phyloP scores from a whole-genome alignment of 2,113 vertebrate species.

The Hydrochoerus hydrochaeris region DNA sequence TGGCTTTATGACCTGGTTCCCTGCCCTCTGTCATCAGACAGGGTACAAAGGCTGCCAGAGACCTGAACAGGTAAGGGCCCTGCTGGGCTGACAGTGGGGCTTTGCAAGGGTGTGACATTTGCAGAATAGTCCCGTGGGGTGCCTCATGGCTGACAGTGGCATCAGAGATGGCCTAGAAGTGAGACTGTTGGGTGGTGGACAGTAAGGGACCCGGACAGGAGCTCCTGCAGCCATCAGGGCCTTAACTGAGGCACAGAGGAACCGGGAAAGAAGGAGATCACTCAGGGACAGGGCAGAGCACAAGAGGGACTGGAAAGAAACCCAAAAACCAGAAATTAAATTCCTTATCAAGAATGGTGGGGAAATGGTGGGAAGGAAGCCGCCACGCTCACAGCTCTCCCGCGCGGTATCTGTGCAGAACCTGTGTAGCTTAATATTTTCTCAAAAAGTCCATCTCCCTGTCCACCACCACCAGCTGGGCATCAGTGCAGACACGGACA shows the following conservation, averaged over 20 bases:
- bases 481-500: constrained; percentile 31
- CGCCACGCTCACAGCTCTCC: background rate
- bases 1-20: rapidly evolving
- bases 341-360: background rate
- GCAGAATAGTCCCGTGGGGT: rapidly evolving
- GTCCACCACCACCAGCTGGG: constrained; percentile 43
- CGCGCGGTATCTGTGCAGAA: background rate
- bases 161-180: background rate
- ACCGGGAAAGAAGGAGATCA: too few relatives aligned
- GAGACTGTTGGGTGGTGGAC: background rate
- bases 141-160: rapidly evolving
- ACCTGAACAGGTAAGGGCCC: rapidly evolving
- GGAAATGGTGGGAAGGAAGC: background rate
- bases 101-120: rapidly evolving
- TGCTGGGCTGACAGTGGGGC: rapidly evolving
- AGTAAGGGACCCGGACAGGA: background rate
- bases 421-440: background rate
- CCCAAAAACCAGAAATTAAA: background rate
- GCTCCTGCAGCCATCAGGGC: background rate
- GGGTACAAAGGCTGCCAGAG: rapidly evolving
- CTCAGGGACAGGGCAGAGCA: background rate
- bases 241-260: background rate
- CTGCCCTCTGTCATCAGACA: rapidly evolving
- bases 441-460: constrained; percentile 51
- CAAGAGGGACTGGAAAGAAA: background rate